Percentiles rank a stretch among this genome's conserved stretches.
These are phyloP conservation scores for Scortum barcoo DNA, from an alignment of 2,113 vertebrate species.

Conservation along the genomic window DNA sequence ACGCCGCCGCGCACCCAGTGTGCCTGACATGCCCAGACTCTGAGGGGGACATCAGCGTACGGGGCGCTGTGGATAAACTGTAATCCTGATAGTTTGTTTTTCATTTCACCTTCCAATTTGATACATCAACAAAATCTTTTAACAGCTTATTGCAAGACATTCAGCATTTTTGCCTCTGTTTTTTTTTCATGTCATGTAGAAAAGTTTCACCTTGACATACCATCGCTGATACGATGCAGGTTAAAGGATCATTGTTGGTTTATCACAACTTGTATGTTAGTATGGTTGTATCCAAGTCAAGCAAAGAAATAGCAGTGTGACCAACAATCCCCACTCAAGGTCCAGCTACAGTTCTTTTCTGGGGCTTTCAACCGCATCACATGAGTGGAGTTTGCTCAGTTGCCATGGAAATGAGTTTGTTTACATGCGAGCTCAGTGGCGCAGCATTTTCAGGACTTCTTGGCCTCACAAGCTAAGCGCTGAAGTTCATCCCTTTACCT, in stretches of 20 bases:
- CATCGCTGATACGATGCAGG: background rate
- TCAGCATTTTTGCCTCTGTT: background rate
- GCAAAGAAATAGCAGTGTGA: too few relatives aligned
- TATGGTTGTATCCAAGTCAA: too few relatives aligned
- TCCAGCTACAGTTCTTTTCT: background rate
- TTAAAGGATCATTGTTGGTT: background rate
- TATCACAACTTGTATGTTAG: background rate
- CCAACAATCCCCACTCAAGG: background rate
- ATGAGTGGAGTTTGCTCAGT: background rate
- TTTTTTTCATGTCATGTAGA: too few relatives aligned
- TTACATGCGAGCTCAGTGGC: too few relatives aligned
- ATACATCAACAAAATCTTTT: background rate
- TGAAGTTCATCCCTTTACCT: too few relatives aligned
- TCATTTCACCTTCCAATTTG: background rate
- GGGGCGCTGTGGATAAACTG: background rate
- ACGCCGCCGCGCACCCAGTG: constrained; percentile 3
- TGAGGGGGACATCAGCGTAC: background rate
- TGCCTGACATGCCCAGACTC: constrained; percentile 39
- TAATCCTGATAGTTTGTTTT: background rate
- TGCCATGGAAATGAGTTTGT: too few relatives aligned
- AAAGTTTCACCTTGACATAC: background rate
- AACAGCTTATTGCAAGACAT: background rate
- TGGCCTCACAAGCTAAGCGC: too few relatives aligned
- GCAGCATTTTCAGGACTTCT: too few relatives aligned
- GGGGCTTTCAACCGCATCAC: background rate